phyloP scores from a whole-genome alignment of 2,797 vertebrate genomes.

The Rhinoraja longicauda region DNA sequence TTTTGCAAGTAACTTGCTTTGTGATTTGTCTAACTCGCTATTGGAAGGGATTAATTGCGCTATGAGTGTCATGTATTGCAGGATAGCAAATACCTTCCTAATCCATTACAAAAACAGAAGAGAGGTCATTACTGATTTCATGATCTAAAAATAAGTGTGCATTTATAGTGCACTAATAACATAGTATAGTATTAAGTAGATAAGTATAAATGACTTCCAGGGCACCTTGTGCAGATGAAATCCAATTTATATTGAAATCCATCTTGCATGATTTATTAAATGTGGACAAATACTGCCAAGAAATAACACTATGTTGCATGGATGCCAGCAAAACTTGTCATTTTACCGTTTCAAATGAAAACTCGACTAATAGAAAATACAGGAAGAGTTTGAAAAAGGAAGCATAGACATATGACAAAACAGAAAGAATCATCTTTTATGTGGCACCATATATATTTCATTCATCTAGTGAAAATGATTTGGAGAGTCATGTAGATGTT shows the following conservation, averaged over 20 bases:
- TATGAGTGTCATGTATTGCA: neutral
- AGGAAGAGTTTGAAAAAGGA: neutral
- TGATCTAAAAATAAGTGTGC: conserved; percentile 10
- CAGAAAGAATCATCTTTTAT: neutral
- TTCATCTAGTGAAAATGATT: neutral
- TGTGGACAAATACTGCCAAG: neutral
- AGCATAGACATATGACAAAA: neutral
- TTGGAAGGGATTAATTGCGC: neutral
- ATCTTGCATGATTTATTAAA: neutral
- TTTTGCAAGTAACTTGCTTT: neutral
- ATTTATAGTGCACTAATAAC: neutral
- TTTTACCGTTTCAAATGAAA: neutral
- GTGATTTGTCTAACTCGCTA: neutral
- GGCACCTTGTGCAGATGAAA: neutral
- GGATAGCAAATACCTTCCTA: neutral
- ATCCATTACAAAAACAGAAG: neutral
- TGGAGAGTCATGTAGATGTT: neutral
- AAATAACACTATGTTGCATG: neutral
- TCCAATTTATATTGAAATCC: neutral
- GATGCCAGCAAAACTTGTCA: neutral
- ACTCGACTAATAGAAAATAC: neutral
- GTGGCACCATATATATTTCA: neutral
- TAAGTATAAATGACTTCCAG: neutral
- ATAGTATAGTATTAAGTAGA: neutral
- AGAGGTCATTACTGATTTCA: neutral